Evolutionary conservation across 2,888 invertebrate genomes (phyloP), one percentile per base, ranked within the genome.

Genomic region (Kuschelorhynchus macadamiae): DNA sequence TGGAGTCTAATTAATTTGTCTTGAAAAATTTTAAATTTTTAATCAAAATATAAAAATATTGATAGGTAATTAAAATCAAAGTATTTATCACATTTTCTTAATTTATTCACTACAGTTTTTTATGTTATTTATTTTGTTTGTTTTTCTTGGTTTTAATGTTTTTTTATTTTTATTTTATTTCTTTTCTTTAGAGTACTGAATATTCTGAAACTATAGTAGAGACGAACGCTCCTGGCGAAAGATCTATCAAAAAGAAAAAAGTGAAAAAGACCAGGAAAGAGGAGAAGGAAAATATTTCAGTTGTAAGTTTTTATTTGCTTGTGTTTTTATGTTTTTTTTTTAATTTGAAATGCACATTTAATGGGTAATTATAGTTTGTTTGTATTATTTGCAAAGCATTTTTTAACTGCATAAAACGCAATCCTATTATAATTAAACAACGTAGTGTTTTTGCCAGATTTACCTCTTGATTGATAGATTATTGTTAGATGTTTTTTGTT

Each of bases 241-340:
- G 79, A 66, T 76, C 76, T 12, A 66, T 83, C 55, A 84, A 84
- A 76, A 88, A 87, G 80, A 88, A 87, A 81, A 89, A 88, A 79
- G 85, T 87, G 61, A 90, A 89, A 83, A 90, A 89, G 80, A 86
- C 86, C 53, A 88, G 88, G 80, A 89, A 88, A 78, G 88, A 88
- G 72, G 89, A 89, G 76, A 89, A 89, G 81, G 89, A 90, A 79
- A 90, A 89, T 78, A 89, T 90, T 79, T 90, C 89, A 72, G 89
- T 90, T 85, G 90, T 90, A 83, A 88, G 88, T 86, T 74, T 66
- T 49, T 59, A 18, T 44, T 56, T 67, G 56, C 66, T 56, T 25
- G 14, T n/a, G 41, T 55, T 67, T 60, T 18, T 18, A 12, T 42
- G 46, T 60, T 64, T 16, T 59, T 21, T 42, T 59, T 68, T 65